Conservation (phyloP, 2,888 invertebrate genomes). For the Dugesia japonica region DNA sequence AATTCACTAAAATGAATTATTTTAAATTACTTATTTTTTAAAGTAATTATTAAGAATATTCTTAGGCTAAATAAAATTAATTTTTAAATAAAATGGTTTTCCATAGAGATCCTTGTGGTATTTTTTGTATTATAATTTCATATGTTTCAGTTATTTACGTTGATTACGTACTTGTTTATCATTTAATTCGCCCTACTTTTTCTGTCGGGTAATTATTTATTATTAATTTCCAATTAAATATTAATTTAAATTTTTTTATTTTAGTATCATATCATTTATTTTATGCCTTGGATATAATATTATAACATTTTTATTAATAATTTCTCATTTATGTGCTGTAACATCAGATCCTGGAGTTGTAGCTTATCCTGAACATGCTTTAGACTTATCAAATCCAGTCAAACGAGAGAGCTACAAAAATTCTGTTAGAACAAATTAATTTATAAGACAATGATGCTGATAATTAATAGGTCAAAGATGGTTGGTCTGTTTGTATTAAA, state of each 20-base stretch:
- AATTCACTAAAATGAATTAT: not conserved
- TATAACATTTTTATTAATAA: conserved; percentile 58
- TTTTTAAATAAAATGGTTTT: no score
- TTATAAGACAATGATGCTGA: not conserved
- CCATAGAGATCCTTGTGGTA: conserved; percentile 66
- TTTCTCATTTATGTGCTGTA: conserved; percentile 68
- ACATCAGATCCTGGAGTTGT: conserved; percentile 75
- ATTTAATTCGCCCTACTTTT: conserved; percentile 67
- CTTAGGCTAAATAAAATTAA: no score
- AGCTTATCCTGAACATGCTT: conserved; percentile 54
- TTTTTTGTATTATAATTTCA: conserved; percentile 63
- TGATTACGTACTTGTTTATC: conserved; percentile 68
- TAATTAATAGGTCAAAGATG: conserved; percentile 36
- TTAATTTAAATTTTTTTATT: no score
- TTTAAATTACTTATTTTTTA: not conserved
- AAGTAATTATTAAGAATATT: no score
- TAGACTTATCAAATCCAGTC: conserved; percentile 61
- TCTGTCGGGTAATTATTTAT: conserved; percentile 56
- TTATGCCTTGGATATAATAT: conserved; percentile 66
- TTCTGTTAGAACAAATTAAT: not conserved
- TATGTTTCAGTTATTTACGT: conserved; percentile 67
- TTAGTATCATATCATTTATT: conserved; percentile 65
- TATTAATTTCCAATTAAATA: no score
- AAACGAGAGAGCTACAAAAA: not conserved
- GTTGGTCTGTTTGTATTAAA: conserved; percentile 61